These are phyloP conservation scores for Eudasyphora cyanicolor DNA, from an alignment of 2,888 invertebrate species.

Conservation along the genomic window DNA sequence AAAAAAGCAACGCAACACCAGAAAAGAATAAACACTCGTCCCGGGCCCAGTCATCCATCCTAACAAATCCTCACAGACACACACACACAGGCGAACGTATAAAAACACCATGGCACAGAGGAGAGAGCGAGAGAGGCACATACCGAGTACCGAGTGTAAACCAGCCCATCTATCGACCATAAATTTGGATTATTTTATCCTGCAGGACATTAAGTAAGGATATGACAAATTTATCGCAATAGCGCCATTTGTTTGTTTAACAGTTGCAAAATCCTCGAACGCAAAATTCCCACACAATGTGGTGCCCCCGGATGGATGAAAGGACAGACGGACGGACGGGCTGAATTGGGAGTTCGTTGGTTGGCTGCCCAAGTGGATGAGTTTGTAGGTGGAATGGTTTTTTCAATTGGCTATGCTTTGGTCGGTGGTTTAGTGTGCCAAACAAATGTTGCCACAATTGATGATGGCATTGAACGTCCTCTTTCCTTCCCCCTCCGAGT, in stretches of 20 bases:
- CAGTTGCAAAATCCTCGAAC: slow-evolving; percentile 32
- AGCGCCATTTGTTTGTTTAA: slow-evolving; percentile 63
- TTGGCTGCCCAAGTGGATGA: neutral
- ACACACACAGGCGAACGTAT: slow-evolving; percentile 21
- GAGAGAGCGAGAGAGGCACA: too few relatives aligned
- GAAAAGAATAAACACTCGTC: neutral
- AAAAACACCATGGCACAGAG: too few relatives aligned
- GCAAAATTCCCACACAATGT: neutral
- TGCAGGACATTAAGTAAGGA: slow-evolving; percentile 73
- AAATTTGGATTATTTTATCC: slow-evolving; percentile 74
- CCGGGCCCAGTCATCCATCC: neutral
- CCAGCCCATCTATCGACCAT: slow-evolving; percentile 68
- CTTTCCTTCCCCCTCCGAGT: neutral
- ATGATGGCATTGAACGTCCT: neutral
- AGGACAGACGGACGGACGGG: neutral
- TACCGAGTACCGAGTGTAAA: slow-evolving; percentile 23
- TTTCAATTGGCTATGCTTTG: neutral
- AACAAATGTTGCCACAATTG: slow-evolving; percentile 28
- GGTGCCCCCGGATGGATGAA: neutral
- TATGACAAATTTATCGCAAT: slow-evolving; percentile 75
- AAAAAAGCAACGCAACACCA: neutral
- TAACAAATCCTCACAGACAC: slow-evolving; percentile 13
- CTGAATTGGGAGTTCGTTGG: neutral
- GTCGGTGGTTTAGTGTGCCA: slow-evolving; percentile 24
- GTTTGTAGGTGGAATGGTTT: neutral